A percentile compares a stretch with the other conserved stretches of the same genome.
phyloP scores from a whole-genome alignment of 2,888 invertebrate genomes.

The Nysson spinosus region DNA sequence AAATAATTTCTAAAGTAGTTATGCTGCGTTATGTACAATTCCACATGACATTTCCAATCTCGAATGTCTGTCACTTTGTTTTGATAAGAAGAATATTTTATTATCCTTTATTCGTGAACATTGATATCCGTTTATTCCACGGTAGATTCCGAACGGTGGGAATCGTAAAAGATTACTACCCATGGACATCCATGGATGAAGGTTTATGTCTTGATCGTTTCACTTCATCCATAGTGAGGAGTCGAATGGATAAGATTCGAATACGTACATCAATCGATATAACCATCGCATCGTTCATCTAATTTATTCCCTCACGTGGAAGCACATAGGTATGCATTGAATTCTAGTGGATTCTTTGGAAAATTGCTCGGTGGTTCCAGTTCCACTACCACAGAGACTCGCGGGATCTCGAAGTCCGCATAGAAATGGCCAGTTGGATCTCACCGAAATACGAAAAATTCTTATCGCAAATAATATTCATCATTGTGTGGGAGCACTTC shows the following conservation, averaged over 20 bases:
- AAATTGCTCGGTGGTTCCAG: slow-evolving; percentile 59
- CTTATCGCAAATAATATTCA: slow-evolving; percentile 69
- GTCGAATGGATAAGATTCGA: slow-evolving; percentile 3
- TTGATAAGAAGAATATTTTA: no score
- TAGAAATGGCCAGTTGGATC: slow-evolving; percentile 62
- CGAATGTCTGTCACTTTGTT: no score
- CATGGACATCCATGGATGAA: no score
- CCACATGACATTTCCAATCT: no score
- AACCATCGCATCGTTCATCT: slow-evolving; percentile 45
- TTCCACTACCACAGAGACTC: slow-evolving; percentile 15
- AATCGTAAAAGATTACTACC: neutral
- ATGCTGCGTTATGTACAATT: no score
- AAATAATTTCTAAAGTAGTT: no score
- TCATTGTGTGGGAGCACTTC: slow-evolving; percentile 40
- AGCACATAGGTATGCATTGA: slow-evolving; percentile 66
- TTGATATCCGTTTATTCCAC: no score
- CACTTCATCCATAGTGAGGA: neutral
- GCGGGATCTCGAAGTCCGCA: slow-evolving; percentile 52
- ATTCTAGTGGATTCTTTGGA: slow-evolving; percentile 69
- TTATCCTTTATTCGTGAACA: no score
- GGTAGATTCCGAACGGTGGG: no score
- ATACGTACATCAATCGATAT: slow-evolving; percentile 19
- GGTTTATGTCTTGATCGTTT: neutral
- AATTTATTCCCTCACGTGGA: slow-evolving; percentile 64
- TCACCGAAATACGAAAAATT: slow-evolving; percentile 64